Conservation (phyloP, 2,888 invertebrate genomes). For the Yponomeuta malinellus region DNA sequence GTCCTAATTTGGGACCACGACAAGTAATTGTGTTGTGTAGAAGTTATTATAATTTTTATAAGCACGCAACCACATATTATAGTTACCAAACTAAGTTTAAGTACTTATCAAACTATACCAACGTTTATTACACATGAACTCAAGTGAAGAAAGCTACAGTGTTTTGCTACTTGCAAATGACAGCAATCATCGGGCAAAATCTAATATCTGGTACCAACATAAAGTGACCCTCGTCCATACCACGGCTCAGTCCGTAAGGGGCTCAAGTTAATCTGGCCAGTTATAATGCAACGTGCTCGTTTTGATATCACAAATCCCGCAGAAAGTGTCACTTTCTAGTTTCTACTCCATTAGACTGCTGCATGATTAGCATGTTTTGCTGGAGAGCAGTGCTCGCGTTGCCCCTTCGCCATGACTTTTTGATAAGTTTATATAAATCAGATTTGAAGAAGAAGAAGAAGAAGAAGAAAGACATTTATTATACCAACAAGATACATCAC, state of each 20-base stretch:
- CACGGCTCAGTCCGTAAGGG: neutral
- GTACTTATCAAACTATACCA: no score
- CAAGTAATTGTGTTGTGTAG: no score
- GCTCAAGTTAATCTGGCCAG: neutral
- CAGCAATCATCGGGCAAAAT: neutral
- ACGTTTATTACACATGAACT: neutral
- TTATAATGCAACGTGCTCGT: neutral
- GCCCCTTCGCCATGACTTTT: no score
- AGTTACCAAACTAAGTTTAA: no score
- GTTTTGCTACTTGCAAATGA: conserved; percentile 4
- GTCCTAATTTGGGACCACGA: no score
- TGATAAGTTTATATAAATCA: no score
- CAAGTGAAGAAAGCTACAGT: conserved; percentile 4
- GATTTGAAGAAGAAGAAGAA: no score
- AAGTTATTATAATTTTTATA: no score
- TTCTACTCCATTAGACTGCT: neutral
- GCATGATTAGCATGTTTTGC: neutral
- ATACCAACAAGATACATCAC: no score
- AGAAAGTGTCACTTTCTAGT: neutral
- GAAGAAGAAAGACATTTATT: no score
- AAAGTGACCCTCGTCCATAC: neutral
- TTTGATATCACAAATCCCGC: neutral
- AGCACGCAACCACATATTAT: no score
- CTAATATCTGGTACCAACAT: neutral
- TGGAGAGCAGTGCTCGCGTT: neutral